phyloP scores from a whole-genome alignment of 2,113 vertebrate species.

The Chlorodrepanis virens region DNA sequence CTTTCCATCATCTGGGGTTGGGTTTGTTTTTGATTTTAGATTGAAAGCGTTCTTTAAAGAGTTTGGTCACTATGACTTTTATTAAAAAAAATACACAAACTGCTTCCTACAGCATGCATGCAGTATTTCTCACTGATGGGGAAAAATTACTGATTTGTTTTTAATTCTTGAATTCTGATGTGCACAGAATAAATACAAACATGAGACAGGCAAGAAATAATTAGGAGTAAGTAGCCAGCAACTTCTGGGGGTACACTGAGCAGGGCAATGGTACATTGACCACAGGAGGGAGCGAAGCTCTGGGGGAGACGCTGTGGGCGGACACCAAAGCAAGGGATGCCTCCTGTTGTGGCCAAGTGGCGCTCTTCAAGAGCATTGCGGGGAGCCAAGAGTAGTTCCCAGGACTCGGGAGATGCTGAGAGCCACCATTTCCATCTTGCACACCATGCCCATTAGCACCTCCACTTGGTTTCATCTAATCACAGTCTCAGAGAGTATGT shows the following conservation, averaged over 20 bases:
- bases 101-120: not conserved
- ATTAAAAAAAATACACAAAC: too few relatives aligned
- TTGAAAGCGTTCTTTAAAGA: not conserved
- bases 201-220: not conserved
- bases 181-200: not conserved
- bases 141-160: not conserved
- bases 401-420: not conserved
- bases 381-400: not conserved
- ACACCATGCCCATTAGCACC: not conserved
- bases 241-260: not conserved
- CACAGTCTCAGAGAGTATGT: not conserved
- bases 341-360: not conserved
- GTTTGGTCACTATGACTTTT: not conserved
- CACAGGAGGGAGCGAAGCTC: not conserved
- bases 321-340: not conserved
- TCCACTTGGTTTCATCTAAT: not conserved
- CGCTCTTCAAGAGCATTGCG: not conserved
- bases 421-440: not conserved
- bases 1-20: not conserved
- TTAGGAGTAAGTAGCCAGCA: not conserved
- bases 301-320: not conserved
- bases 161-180: not conserved
- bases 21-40: not conserved
- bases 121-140: not conserved
- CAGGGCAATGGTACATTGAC: not conserved